Evolutionary conservation across 2,113 vertebrate genomes (phyloP), one percentile per base, ranked within the genome.

Genomic region (Petrocephalus zakoni): DNA sequence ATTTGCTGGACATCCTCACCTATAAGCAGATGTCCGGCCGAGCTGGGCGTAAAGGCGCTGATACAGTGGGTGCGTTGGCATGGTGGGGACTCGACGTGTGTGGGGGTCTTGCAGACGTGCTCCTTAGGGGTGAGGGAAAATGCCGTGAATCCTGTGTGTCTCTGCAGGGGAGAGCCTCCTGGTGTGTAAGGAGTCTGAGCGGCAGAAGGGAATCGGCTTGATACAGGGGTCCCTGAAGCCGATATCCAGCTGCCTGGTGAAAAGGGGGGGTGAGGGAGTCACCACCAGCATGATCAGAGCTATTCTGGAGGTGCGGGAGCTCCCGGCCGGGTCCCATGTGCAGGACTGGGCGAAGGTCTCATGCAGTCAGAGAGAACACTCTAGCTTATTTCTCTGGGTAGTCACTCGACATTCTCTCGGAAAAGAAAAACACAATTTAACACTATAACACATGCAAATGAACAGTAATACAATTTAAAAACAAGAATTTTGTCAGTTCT

Each of bases 21-120:
- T 99, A 99, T 90, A 99, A 97, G 92, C 98, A 99, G 95, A 99
- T 99, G 98, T 94, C 97, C 90, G 98, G 98, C 47, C 96, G 98
- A 92, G 98, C 98, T 68, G 98, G 98, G 6, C 97, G 98, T 91
- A 98, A 99, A 94, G 98, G 98, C 89, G 96, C 98, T 0, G 98
- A 99, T 91, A 98, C 96, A 10, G 91, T 92, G 93, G 98, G 98
- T 96, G 88, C 94, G 94, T 91, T 88, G 19, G n/a, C 19, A 11
- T n/a, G 49, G 9, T 29, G 34, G 37, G 21, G 34, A 1, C 5
- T 58, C 9, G 21, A 5, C 3, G 22, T 47, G 10, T 82, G 5
- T 3, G 4, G 4, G 25, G 22, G 51, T 34, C 42, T 49, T 8
- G 0, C 13, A 13, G 21, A 83, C 42, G 0, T n/a, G 52, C 10